Base-by-base conservation (phyloP, 64 coral and sea anemone species). In the Catalaphyllia jardinei region DNA sequence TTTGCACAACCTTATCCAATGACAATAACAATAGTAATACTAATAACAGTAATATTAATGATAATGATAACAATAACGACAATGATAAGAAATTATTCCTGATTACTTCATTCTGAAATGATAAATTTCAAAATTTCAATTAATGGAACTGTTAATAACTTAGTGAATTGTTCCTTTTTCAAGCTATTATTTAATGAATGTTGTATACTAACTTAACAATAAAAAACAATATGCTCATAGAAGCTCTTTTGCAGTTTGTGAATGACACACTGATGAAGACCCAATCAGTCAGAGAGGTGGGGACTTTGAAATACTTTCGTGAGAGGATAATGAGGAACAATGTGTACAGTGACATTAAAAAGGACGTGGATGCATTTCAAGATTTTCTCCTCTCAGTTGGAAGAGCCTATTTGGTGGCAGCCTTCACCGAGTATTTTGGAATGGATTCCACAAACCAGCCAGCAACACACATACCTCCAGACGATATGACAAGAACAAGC, bases 351-450 rank as follows among this genome's bases (percentile, higher is more conserved):
- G 55, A 88, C 74, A 63, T 88, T 54, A 88, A 88, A 73, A 88
- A 88, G 31, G 87, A 88, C 77, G 73, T 88, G 24, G 59, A 88
- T 14, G 87, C 54, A 71, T 88, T 88, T 77, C 87, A 89, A 27
- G 87, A 89, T 72, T 89, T 89, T 55, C 64, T 89, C 57, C 63
- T 89, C 24, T 89, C 75, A 15, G 87, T 89, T 78, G 87, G 87
- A 29, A 77, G 60, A 31, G 87, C 87, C 39, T 89, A 89, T 72
- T 46, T 2, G 7, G 42, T 46, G 42, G 42, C 42, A 46, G 42
- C 42, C 42, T 8, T 89, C 74, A 89, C 74, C 42, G 60, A 89
- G 28, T 78, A 64, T 52, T 89, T 89, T 78, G 55, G 49, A 39
- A 62, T 89, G 57, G 87, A 89, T 46, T 35, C 15, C 65, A 79